Conservation (phyloP, 2,113 vertebrate species). For the Pseudolaguvia tuberculata region DNA sequence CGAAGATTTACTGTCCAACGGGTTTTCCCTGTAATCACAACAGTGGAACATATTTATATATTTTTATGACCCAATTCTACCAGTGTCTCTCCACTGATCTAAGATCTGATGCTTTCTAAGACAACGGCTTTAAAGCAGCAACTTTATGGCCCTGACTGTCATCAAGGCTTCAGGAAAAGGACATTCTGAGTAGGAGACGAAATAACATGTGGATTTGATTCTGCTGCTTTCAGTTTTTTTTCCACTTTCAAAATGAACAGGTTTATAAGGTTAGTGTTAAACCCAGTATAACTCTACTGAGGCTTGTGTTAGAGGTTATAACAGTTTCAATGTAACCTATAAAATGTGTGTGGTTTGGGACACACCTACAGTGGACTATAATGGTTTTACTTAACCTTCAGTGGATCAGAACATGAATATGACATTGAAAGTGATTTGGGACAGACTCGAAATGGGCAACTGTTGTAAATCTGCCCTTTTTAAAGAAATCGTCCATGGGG, state of each 20-base stretch:
- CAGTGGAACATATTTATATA: conserved; percentile 11
- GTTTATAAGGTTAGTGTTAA: not conserved
- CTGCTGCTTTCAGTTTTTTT: not conserved
- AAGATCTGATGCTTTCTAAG: not conserved
- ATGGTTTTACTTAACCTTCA: too few species aligned
- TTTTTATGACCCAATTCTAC: conserved; percentile 4
- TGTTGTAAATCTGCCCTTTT: too few species aligned
- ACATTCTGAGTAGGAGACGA: not conserved
- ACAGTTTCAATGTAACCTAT: not conserved
- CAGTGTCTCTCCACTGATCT: conserved; percentile 43
- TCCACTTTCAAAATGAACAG: not conserved
- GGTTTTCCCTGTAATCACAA: conserved; percentile 36
- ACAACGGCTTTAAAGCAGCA: conserved; percentile 25
- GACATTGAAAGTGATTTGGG: too few species aligned
- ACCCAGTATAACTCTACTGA: not conserved
- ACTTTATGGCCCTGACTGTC: not conserved
- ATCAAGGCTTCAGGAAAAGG: not conserved
- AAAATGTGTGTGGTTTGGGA: not conserved
- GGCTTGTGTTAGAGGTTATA: not conserved
- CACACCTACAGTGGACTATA: not conserved
- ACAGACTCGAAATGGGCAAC: too few species aligned
- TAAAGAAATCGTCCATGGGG: too few species aligned
- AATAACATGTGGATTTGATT: conserved; percentile 1
- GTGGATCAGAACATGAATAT: too few species aligned
- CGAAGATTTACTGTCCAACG: conserved; percentile 1